A percentile compares a stretch with the other conserved stretches of the same genome.
Evolutionary conservation across 2,113 vertebrate genomes (phyloP).

Genomic region (Benitochromis conjunctus): DNA sequence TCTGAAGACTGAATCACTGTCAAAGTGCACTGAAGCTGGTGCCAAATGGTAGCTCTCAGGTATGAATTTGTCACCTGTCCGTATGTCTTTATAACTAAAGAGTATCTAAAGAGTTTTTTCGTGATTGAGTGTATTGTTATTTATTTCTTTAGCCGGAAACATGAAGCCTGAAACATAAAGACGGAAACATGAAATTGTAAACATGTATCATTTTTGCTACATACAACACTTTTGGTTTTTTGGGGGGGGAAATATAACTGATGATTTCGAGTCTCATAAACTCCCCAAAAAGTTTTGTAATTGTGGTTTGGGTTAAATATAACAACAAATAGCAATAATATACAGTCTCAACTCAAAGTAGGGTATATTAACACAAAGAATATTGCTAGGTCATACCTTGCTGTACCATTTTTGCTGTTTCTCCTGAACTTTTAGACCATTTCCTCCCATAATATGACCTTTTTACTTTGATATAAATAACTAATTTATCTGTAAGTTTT

Average conservation of each 20-base stretch:
- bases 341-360: background rate
- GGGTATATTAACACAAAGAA: background rate
- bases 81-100: background rate
- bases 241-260: fast-evolving
- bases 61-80: background rate
- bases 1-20: background rate
- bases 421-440: background rate
- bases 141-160: background rate
- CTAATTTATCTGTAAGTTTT: background rate
- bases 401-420: background rate
- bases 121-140: background rate
- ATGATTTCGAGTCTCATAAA: background rate
- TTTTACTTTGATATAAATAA: background rate
- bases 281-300: background rate
- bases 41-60: background rate
- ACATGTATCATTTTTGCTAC: background rate
- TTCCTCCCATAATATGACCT: background rate
- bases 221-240: background rate
- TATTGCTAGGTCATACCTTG: background rate
- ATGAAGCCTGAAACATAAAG: background rate
- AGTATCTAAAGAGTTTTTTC: background rate
- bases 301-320: background rate
- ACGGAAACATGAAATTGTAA: background rate
- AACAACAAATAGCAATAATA: background rate
- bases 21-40: background rate